Percentiles rank a stretch among this genome's conserved stretches.
These are phyloP conservation scores for Pituophis catenifer DNA, from an alignment of 2,113 vertebrate genomes.

Conservation along the genomic window DNA sequence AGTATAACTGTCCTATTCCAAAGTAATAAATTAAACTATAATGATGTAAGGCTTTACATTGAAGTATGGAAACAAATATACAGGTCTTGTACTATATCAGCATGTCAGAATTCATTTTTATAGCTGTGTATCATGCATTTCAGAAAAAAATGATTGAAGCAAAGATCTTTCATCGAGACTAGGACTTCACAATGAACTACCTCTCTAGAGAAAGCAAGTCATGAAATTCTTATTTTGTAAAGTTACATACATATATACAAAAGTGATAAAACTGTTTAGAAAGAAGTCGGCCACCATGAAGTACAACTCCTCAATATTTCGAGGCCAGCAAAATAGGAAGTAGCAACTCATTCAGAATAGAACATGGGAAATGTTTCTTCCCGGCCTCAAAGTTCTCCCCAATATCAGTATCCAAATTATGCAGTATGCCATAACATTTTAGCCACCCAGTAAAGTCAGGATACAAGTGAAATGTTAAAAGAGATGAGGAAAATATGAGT, in stretches of 20 bases:
- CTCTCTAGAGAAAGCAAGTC: neutral
- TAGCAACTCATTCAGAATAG: neutral
- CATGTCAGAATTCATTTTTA: neutral
- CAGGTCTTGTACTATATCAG: neutral
- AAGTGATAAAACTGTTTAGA: neutral
- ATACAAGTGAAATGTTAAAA: conserved; percentile 24
- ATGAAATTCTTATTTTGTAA: neutral
- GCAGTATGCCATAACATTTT: neutral
- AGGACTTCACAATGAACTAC: neutral
- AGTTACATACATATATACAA: neutral
- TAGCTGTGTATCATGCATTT: neutral
- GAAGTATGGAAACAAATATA: neutral
- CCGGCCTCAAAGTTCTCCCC: neutral
- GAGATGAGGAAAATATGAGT: neutral
- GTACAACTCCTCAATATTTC: neutral
- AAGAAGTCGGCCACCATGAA: neutral
- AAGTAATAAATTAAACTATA: neutral
- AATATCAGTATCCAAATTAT: neutral
- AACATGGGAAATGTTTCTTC: neutral
- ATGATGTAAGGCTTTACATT: neutral
- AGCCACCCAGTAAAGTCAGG: neutral
- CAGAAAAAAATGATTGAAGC: neutral
- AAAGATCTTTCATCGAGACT: neutral
- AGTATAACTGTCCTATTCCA: neutral
- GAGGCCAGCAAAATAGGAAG: neutral